Base-by-base conservation (phyloP, 2,888 invertebrate genomes). In the Steinernema hermaphroditum region DNA sequence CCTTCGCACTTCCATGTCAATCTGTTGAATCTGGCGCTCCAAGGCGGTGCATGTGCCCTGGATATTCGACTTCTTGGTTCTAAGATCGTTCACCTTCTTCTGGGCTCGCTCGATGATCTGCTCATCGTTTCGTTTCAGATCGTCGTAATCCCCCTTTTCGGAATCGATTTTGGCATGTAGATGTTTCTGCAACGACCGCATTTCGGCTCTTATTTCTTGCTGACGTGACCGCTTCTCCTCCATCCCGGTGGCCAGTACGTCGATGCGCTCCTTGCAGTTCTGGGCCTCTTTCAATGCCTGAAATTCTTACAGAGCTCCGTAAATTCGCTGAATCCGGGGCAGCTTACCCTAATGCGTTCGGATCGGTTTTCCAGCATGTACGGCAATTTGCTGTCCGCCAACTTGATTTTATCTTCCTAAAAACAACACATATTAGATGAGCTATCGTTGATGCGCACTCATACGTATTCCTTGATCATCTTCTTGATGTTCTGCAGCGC, bases 401-500 rank as follows among this genome's bases (percentile, higher is more conserved):
- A 12, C 41, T 76, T 68, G 22, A 75, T 72, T 54, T 78, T 62
- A 9, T 37, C 37, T 69, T 73, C 73, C 70, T 72, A 71, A 72
- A 77, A n/a, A 74, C 12, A 37, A 0, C 9, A 4, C 24, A n/a
- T 68, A 4, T 43, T 68, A 54, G 12, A 2, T 37, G n/a, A n/a
- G n/a, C n/a, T n/a, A n/a, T n/a, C n/a, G n/a, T n/a, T n/a, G 27
- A n/a, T 73, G 32, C 19, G 43, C 12, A 74, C n/a, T 4, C 75
- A 74, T 29, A 80, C 82, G 68, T 76, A 73, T 14, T 80, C 80
- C 68, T 74, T 77, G 19, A 73, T 74, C 4, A 76, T 74, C 70
- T 79, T 83, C 49, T 77, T 91, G 27, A 94, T 92, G 86, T 91
- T 85, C 72, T 97, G 96, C 81, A 97, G 89, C 0, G 93, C 93